Evolutionary conservation across 1,140 invertebrate species (phyloP).

Genomic region (Archivesica marissinica): DNA sequence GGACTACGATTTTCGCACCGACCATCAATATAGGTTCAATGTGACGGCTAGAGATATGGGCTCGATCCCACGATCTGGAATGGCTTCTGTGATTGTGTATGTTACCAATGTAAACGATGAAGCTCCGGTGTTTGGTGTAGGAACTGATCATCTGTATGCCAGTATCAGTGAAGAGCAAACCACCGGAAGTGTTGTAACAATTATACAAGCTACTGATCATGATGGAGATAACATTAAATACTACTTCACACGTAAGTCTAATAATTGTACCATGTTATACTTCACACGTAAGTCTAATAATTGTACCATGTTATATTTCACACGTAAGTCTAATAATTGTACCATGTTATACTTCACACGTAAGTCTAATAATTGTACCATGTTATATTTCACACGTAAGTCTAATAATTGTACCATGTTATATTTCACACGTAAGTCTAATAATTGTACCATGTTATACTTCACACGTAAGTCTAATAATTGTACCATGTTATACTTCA

Average conservation of each 20-base stretch:
- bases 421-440: no score
- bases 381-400: no score
- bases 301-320: no score
- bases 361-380: no score
- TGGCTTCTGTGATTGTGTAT: slow-evolving; percentile 89
- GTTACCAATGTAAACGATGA: slow-evolving; percentile 83
- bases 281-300: no score
- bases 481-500: no score
- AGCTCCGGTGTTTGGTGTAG: slow-evolving; percentile 87
- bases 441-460: no score
- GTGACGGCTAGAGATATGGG: slow-evolving; percentile 80
- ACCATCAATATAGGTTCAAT: slow-evolving; percentile 78
- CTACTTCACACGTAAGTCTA: slow-evolving; percentile 75
- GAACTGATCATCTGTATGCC: slow-evolving; percentile 89
- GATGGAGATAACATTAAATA: slow-evolving; percentile 87
- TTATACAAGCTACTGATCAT: slow-evolving; percentile 95
- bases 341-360: no score
- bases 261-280: no score
- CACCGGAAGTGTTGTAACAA: slow-evolving; percentile 94
- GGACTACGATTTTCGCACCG: slow-evolving; percentile 74
- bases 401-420: no score
- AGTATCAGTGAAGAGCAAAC: slow-evolving; percentile 96
- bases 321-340: no score
- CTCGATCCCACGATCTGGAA: slow-evolving; percentile 85
- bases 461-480: no score